Evolutionary conservation across 1,140 invertebrate genomes (phyloP).

Genomic region (Ostrea denselamellosa): DNA sequence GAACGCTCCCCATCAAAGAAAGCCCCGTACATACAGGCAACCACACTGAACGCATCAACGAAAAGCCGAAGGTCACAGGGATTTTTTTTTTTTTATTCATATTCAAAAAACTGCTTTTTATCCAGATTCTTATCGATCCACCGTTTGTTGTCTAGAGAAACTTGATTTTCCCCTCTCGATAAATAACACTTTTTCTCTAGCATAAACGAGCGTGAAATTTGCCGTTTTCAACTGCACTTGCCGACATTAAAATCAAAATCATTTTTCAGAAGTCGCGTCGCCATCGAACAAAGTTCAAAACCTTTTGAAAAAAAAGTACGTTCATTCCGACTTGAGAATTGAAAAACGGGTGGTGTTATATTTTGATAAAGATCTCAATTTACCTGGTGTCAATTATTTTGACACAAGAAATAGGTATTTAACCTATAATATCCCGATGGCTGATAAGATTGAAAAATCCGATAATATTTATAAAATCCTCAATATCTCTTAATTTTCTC

Average conservation of each 20-base stretch:
- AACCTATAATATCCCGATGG: conserved; percentile 15
- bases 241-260: background rate
- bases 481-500: conserved; percentile 38
- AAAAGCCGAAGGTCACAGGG: background rate
- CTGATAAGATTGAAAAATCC: background rate
- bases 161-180: background rate
- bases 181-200: background rate
- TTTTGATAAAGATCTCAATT: conserved; percentile 15
- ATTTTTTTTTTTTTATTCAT: background rate
- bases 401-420: conserved; percentile 31
- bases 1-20: background rate
- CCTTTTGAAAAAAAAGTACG: background rate
- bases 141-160: background rate
- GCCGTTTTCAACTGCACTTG: background rate
- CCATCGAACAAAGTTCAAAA: background rate
- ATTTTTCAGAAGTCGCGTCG: background rate
- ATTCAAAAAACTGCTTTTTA: background rate
- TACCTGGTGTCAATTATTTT: conserved; percentile 6
- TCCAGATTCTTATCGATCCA: background rate
- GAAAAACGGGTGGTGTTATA: conserved; percentile 4
- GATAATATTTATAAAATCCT: conserved; percentile 20
- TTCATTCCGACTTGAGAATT: background rate
- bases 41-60: background rate
- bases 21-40: background rate
- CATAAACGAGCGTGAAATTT: background rate